A percentile compares a stretch with the other conserved stretches of the same genome.
Conservation (phyloP, 2,888 invertebrate genomes). For the Automeris io region DNA sequence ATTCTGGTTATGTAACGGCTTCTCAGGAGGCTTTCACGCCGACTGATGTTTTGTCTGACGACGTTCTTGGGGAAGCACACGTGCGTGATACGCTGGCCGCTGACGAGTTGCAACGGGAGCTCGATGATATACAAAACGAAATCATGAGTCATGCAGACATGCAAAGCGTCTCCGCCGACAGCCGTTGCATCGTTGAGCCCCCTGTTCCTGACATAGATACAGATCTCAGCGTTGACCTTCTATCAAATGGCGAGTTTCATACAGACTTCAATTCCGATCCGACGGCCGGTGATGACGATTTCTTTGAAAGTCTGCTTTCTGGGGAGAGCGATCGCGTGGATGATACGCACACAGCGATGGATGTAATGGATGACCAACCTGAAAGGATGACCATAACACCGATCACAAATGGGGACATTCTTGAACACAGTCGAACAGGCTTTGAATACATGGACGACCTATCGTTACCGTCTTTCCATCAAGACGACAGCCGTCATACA, state of each 20-base stretch:
- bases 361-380: constrained; percentile 48
- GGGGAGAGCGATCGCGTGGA: constrained; percentile 39
- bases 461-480: constrained; percentile 59
- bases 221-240: constrained; percentile 43
- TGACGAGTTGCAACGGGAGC: constrained; percentile 58
- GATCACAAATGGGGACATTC: constrained; percentile 55
- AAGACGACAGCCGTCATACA: constrained; percentile 49
- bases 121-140: constrained; percentile 65
- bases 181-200: constrained; percentile 30
- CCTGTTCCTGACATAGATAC: constrained; percentile 42
- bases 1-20: constrained; percentile 31
- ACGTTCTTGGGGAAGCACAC: constrained; percentile 45
- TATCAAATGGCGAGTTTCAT: constrained; percentile 47
- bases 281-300: constrained; percentile 52
- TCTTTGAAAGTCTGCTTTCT: constrained; percentile 55
- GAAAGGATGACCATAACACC: constrained; percentile 60
- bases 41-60: constrained; percentile 49
- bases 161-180: constrained; percentile 33
- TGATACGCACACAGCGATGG: constrained; percentile 50
- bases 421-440: constrained; percentile 53
- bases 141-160: constrained; percentile 60
- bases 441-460: constrained; percentile 69
- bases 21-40: constrained; percentile 43
- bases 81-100: constrained; percentile 54
- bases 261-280: constrained; percentile 53